These are phyloP conservation scores for Heliconius himera DNA, from an alignment of 1,140 invertebrate genomes.

Conservation along the genomic window DNA sequence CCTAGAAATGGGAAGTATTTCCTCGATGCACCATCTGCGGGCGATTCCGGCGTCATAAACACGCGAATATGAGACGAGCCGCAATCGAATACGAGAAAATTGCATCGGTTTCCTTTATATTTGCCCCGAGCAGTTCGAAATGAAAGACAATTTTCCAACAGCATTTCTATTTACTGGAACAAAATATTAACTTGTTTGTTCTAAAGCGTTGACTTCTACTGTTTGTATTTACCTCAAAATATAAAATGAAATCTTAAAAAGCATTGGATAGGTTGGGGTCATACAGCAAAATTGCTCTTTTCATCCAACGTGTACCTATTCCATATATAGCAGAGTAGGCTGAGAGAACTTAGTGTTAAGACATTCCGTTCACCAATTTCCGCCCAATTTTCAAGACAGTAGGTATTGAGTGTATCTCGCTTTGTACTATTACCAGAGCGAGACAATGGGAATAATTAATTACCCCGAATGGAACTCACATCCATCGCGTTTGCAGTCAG, in stretches of 20 bases:
- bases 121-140: constrained; percentile 13
- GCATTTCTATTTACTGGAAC: background rate
- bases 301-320: too few relatives aligned
- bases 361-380: too few relatives aligned
- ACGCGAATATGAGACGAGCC: constrained; percentile 26
- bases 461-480: background rate
- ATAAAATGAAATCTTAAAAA: too few relatives aligned
- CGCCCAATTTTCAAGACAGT: too few relatives aligned
- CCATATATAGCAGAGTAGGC: too few relatives aligned
- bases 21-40: constrained; percentile 16
- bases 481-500: background rate
- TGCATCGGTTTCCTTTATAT: constrained; percentile 28
- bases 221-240: background rate
- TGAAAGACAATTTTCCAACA: background rate
- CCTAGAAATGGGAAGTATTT: constrained; percentile 1
- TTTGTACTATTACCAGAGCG: background rate
- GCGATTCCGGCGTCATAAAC: constrained; percentile 23
- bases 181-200: constrained; percentile 17
- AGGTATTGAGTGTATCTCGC: background rate
- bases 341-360: too few relatives aligned
- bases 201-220: background rate
- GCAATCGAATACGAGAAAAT: constrained; percentile 25
- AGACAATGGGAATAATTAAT: background rate
- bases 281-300: background rate
- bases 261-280: background rate